A percentile compares a stretch with the other conserved stretches of the same genome.
Conservation (phyloP, 2,888 invertebrate species). For the Conomelus anceps region DNA sequence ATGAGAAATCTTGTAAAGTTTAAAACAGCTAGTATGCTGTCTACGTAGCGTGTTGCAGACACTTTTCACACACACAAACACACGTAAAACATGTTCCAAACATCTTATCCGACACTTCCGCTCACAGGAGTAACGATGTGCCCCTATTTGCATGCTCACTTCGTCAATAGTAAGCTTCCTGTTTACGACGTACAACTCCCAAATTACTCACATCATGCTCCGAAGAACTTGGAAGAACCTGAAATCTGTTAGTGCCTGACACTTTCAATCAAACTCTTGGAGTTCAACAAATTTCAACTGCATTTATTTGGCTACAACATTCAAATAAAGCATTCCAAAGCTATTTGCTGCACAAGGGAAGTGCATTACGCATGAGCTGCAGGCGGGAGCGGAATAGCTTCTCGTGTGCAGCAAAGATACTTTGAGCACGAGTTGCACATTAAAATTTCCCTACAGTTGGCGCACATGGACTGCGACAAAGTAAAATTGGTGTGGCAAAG, state of each 20-base stretch:
- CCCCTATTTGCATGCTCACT: background rate
- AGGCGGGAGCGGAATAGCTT: too few species aligned
- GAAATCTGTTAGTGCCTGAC: too few species aligned
- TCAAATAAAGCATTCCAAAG: too few species aligned
- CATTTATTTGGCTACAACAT: background rate
- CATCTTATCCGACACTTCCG: background rate
- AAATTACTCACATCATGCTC: background rate
- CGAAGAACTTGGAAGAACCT: background rate
- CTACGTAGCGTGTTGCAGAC: background rate
- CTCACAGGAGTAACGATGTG: background rate
- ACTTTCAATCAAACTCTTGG: background rate
- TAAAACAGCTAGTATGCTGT: background rate
- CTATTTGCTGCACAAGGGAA: too few species aligned
- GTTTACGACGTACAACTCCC: background rate
- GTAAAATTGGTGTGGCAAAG: too few species aligned
- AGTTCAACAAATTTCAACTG: background rate
- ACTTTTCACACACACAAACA: too few species aligned
- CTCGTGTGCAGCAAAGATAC: too few species aligned
- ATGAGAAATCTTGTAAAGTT: too few species aligned
- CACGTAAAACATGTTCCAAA: background rate
- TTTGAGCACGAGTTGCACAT: too few species aligned
- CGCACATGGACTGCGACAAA: too few species aligned
- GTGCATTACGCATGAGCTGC: too few species aligned
- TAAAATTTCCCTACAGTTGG: too few species aligned
- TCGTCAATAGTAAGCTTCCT: background rate